Evolutionary conservation across 2,888 invertebrate genomes (phyloP), one percentile per base, ranked within the genome.

Genomic region (Mellilla xanthometata): DNA sequence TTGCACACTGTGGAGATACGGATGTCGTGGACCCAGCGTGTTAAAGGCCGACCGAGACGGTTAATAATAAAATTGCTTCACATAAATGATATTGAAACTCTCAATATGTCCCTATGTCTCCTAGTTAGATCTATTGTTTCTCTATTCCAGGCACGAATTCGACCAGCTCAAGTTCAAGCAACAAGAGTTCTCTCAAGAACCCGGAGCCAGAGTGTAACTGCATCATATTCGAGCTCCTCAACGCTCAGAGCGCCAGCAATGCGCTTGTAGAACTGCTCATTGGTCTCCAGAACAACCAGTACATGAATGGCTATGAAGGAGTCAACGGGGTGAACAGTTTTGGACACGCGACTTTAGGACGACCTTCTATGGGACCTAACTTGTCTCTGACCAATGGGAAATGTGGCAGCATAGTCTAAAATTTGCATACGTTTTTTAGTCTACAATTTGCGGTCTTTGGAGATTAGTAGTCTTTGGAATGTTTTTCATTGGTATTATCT

Each of bases 131-230:
- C 15, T 19, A n/a, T n/a, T n/a, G n/a, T 19, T 6, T 19, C 15
- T 19, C 1, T 6, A 3, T 19, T 19, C 15, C 55, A 58, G 67
- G 68, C n/a, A 75, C 76, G 2, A 77, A 72, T 52, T 76, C 77
- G 1, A 76, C 73, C 2, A 74, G 72, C 49, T 78, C 82, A 6
- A 73, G 61, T 9, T 75, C 76, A 0, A 75, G 75, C 54, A 72
- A 65, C 2, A 82, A 80, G 35, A 75, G 72, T 43, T 65, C 65
- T 2, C 55, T 71, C 9, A 80, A 78, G 41, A 81, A 73, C 48
- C 78, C 84, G 0, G 87, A 87, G 26, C 82, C 86, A 0, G 88
- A 89, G 29, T 90, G 90, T 67, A 87, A 90, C 51, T 90, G 90
- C 56, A 77, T 89, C 6, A 76, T 90, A 5, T 85, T 85, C 55